phyloP scores from a whole-genome alignment of 92 coral and sea anemone genomes.

The Umimayanthus chanpuru region DNA sequence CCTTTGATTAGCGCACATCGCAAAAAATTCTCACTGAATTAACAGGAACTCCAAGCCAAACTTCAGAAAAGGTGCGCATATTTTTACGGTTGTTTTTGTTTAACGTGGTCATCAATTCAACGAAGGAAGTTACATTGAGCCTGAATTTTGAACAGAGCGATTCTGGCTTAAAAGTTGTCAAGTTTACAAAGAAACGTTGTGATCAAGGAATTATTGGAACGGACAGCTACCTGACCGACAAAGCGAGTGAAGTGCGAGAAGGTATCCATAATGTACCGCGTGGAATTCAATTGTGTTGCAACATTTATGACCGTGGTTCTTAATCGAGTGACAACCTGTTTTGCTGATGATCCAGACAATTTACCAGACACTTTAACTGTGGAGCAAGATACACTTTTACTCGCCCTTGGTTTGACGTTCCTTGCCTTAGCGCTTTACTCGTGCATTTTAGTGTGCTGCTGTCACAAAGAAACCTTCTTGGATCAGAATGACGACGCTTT shows the following conservation, averaged over 20 bases:
- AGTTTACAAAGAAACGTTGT: not conserved
- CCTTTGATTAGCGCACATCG: not conserved
- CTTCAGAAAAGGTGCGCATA: not conserved
- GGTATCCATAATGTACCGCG: not conserved
- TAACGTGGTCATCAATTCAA: not conserved
- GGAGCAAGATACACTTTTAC: constrained; percentile 11
- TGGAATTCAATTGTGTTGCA: not conserved
- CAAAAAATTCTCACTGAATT: not conserved
- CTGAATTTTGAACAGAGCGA: not conserved
- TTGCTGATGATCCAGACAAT: not conserved
- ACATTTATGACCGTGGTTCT: not conserved
- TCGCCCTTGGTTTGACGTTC: constrained; percentile 1
- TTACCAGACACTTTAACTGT: not conserved
- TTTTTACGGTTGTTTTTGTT: too few relatives aligned
- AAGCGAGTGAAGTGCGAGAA: not conserved
- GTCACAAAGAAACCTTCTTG: constrained; percentile 31
- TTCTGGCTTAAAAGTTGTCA: not conserved
- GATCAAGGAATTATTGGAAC: not conserved
- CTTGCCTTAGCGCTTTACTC: constrained; percentile 3
- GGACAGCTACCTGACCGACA: not conserved
- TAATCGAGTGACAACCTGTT: not conserved
- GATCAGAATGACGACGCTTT: not conserved
- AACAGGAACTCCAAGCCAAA: not conserved
- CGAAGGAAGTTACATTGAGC: not conserved
- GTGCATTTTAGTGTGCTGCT: constrained; percentile 9